A percentile compares a stretch with the other conserved stretches of the same genome.
Conservation (phyloP, 2,888 invertebrate genomes). For the Ophonus ardosiacus region DNA sequence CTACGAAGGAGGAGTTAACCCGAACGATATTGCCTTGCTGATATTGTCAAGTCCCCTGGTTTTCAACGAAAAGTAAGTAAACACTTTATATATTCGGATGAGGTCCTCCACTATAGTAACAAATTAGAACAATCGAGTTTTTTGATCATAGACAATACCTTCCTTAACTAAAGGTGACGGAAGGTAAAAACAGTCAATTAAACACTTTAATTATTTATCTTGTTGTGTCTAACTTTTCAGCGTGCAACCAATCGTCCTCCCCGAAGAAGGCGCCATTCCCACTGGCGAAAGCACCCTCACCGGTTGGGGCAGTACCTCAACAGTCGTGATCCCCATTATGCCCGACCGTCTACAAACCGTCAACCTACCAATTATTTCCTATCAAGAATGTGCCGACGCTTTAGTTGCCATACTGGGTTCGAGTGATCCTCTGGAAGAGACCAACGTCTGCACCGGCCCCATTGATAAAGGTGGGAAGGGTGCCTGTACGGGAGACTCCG, state of each 20-base stretch:
- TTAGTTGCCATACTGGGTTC: conserved; percentile 74
- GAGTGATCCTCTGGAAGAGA: conserved; percentile 74
- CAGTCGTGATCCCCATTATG: conserved; percentile 62
- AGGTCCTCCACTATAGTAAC: too few relatives aligned
- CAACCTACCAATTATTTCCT: conserved; percentile 70
- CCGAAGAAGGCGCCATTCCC: conserved; percentile 67
- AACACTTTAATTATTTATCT: too few relatives aligned
- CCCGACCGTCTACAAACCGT: conserved; percentile 70
- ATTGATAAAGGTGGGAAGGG: conserved; percentile 74
- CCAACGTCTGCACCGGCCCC: conserved; percentile 79
- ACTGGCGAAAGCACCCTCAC: conserved; percentile 67
- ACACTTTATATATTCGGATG: neutral
- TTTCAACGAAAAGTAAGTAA: conserved; percentile 66
- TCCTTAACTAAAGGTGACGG: too few relatives aligned
- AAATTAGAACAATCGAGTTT: too few relatives aligned
- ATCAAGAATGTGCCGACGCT: conserved; percentile 72
- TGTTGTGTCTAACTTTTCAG: neutral
- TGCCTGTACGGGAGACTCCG: conserved; percentile 80
- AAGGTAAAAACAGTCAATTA: too few relatives aligned
- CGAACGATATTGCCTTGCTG: conserved; percentile 76
- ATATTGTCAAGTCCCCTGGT: conserved; percentile 70
- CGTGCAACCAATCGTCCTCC: conserved; percentile 71
- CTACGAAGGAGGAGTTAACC: conserved; percentile 71
- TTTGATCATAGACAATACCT: too few relatives aligned
- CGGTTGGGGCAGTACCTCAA: conserved; percentile 72